phyloP scores from a whole-genome alignment of 2,797 vertebrate genomes.

The Linurgus olivaceus region DNA sequence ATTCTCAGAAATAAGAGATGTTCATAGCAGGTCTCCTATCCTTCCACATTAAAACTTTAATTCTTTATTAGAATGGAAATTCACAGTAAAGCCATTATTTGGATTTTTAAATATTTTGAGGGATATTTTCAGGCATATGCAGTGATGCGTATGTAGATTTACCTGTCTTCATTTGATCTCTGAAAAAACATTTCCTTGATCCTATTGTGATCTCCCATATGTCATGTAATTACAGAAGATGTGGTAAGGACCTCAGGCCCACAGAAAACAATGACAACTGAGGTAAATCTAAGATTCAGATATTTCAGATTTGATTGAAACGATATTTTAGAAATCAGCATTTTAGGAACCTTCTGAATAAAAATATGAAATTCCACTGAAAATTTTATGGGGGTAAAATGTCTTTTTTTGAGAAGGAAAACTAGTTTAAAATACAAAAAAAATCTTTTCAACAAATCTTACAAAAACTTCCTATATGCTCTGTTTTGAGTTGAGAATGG shows the following conservation, averaged over 20 bases:
- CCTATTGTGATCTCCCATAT: not conserved
- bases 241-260: not conserved
- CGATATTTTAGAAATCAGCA: not conserved
- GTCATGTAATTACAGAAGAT: not conserved
- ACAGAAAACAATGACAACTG: not conserved
- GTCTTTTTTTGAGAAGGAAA: not conserved
- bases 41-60: not conserved
- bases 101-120: not conserved
- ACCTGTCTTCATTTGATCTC: not conserved
- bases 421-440: not conserved
- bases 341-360: not conserved
- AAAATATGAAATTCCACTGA: not conserved
- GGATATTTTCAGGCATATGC: not conserved
- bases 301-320: not conserved
- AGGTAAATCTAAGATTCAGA: not conserved
- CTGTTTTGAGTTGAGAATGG: not conserved
- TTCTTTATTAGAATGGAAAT: not conserved
- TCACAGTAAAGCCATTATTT: not conserved
- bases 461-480: not conserved
- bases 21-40: not conserved
- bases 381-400: not conserved
- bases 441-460: not conserved
- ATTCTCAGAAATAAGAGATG: not conserved
- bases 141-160: not conserved
- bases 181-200: not conserved